Base-by-base conservation (phyloP, 2,888 invertebrate genomes). In the Papilio elwesi region DNA sequence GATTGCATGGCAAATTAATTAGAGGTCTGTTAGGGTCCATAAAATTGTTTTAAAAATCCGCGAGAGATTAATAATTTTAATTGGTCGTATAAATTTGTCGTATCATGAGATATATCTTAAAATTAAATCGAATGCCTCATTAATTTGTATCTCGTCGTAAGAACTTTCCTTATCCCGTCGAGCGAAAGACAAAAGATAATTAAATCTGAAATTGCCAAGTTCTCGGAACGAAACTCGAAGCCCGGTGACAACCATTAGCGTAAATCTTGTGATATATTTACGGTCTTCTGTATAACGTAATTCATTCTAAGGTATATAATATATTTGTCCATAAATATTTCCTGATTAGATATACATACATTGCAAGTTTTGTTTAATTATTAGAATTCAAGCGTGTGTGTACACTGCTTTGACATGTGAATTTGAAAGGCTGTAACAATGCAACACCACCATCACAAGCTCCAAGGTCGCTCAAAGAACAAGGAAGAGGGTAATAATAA, bases 251-350 rank as follows among this genome's bases (percentile, higher is more conserved):
- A 55, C 64, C 55, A 55, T 64, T 64, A 69, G 51, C 16, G 16
- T 62, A 64, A 70, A 70, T 70, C 55, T 64, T 65, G 47, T 36
- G 53, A 43, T 43, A 47, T 55, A 70, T 55, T 70, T 70, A 63
- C 38, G 63, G 16, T 52, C 73, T 74, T 74, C 15, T 55, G 76
- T 62, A 57, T 69, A 12, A 71, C 73, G 70, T 76, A 8, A 66
- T 38, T 71, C 57, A 63, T 11, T 52, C 26, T 43, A 62, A 62
- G 43, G 43, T 15, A 43, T 62, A 26, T 26, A 2, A 4, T 43
- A 62, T 43, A 62, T 43, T 62, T 43, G 43, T 15, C 59, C 15
- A n/a, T 62, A 43, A 62, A 62, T 43, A 9, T 15, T n/a, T 59
- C 38, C 59, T 62, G 43, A 62, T 62, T 43, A 57, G 38, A 59